Conservation (phyloP, 1,140 invertebrate species). For the Mamestra configurata region DNA sequence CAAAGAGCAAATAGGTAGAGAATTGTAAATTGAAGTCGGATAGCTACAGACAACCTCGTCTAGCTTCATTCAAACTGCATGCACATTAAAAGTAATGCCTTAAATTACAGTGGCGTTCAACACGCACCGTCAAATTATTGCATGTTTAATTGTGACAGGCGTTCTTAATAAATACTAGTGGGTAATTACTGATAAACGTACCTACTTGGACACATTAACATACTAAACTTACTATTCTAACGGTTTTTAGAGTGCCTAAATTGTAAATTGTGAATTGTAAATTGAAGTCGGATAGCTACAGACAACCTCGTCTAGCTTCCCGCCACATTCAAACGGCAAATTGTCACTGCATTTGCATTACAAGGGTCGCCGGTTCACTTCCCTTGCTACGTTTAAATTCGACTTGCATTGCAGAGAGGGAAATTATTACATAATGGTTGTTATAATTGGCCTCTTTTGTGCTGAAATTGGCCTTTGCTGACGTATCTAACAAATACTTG, state of each 20-base stretch:
- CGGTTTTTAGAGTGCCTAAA: conserved; percentile 5
- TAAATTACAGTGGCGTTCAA: too few species aligned
- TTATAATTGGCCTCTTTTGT: conserved; percentile 27
- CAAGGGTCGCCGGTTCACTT: conserved; percentile 45
- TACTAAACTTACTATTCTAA: not conserved
- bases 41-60: not conserved
- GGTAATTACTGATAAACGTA: not conserved
- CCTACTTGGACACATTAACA: not conserved
- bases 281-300: not conserved
- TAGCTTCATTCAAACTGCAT: too few species aligned
- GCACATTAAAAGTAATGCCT: too few species aligned
- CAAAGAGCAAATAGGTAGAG: too few species aligned
- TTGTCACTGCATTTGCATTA: conserved; percentile 52
- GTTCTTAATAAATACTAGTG: too few species aligned
- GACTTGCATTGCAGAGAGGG: conserved; percentile 13
- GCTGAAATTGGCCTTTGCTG: conserved; percentile 18
- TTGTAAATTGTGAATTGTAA: too few species aligned
- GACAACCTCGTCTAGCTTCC: not conserved
- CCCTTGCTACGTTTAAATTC: conserved; percentile 26
- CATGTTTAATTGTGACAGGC: too few species aligned
- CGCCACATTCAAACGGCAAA: conserved; percentile 46
- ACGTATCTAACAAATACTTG: not conserved
- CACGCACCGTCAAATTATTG: too few species aligned
- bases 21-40: not conserved
- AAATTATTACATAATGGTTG: conserved; percentile 32